Base-by-base conservation (phyloP, 2,888 invertebrate genomes). In the Cremastinae sp. region DNA sequence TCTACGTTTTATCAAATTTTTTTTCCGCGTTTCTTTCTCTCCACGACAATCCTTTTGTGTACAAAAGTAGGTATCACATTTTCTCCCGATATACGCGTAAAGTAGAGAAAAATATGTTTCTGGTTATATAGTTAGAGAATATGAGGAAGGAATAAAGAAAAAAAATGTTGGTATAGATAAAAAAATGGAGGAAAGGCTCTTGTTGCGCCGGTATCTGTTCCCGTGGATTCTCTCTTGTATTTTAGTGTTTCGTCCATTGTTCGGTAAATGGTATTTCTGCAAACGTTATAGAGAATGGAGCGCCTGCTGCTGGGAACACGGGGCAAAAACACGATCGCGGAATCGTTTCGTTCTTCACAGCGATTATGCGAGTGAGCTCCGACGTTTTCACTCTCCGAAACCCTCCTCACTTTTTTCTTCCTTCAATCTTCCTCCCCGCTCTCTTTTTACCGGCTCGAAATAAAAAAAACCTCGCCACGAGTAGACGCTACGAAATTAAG, bases 191-290 rank as follows among this genome's bases (percentile, higher is more conserved):
- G 47, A 61, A 74, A 61, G 66, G 22, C 43, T 53, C 16, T 18
- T 28, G 28, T 22, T 16, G 7, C 45, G 45, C 61, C 61, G 28
- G 53, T 74, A 61, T 68, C 73, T 74, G 66, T 43, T 62, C 51
- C 59, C 66, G 53, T 56, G 53, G 28, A 16, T 61, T 55, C 55
- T 68, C 61, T 47, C 39, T 47, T 66, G 45, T 66, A 61, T 66
- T 74, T 74, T 68, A 74, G 73, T 68, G 66, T 74, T 74, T 61
- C 66, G 61, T 53, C 66, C 73, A 74, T 74, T 74, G 73, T 74
- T 74, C 73, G 73, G 73, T 74, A 74, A 74, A 74, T 68, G 73
- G 73, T 74, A 74, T 74, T 74, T 74, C 66, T 74, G 47, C 28
- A 28, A 74, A 55, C 53, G 73, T 73, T 66, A 73, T 74, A 74